Evolutionary conservation across 2,888 invertebrate species (phyloP), one percentile per base, ranked within the genome.

Genomic region (Ptilodon capucinus): DNA sequence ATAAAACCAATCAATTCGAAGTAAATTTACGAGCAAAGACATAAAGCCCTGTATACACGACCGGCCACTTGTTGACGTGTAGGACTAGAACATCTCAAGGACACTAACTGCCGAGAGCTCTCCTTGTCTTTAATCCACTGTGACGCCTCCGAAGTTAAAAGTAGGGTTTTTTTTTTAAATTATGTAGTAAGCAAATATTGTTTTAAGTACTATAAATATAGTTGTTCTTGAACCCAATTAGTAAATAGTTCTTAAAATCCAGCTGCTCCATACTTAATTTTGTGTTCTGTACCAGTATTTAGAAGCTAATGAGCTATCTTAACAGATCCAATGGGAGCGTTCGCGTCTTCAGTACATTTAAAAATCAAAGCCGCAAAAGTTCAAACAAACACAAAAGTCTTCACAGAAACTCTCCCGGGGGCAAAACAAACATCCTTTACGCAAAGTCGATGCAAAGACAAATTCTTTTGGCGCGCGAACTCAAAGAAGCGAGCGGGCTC

Each of bases 401-500:
- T 70, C 64, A 65, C 64, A 66, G 71, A 72, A 77, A 77, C 74
- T 76, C 74, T 69, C 75, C 70, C 64, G 63, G 58, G 53, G 76
- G 77, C 77, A 80, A 82, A 84, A 84, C 86, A 88, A 87, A 87
- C 86, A 84, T 76, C 79, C 83, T 81, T 78, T 84, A 71, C 76
- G 76, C 78, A 83, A 87, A 87, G 84, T 86, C 84, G 79, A 74
- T 74, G 81, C 81, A 88, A 88, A 89, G 89, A 88, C 86, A 90
- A 88, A 88, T 88, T 90, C 90, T 90, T 89, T 88, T 81, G 81
- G 82, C 80, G 84, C 86, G 81, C 74, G 62, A 81, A 79, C 84
- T 86, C 88, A 91, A 90, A 89, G 88, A 88, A 84, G 71, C 71
- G 79, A 65, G 71, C 81, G 74, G 75, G 71, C 74, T 66, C 58